These are phyloP conservation scores for Melanerpes aurifrons DNA, from an alignment of 2,113 vertebrate species.

Conservation along the genomic window DNA sequence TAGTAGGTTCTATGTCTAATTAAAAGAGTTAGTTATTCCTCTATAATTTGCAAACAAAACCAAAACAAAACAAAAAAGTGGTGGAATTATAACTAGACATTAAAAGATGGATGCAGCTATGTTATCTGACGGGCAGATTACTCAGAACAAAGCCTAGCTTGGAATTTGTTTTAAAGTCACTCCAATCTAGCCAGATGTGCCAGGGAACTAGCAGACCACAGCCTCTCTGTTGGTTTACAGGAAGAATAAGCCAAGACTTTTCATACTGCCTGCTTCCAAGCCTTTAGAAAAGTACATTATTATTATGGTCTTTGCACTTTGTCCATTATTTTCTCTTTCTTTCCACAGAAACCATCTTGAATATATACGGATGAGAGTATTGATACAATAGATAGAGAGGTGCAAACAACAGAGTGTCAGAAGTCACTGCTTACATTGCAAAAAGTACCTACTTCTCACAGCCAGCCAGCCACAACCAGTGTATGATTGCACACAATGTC, in stretches of 20 bases:
- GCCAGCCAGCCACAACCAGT: background rate
- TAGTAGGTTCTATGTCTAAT: background rate
- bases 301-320: accelerated
- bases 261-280: background rate
- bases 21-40: background rate
- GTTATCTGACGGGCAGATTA: background rate
- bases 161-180: background rate
- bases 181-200: background rate
- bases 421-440: background rate
- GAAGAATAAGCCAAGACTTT: background rate
- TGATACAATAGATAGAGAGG: background rate
- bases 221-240: background rate
- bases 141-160: background rate
- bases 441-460: background rate
- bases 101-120: background rate
- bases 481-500: background rate
- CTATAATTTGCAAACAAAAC: background rate
- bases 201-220: background rate
- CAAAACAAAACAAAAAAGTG: too few species aligned
- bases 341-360: background rate
- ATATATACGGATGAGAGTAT: background rate
- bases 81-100: background rate
- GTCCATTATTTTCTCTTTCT: background rate
- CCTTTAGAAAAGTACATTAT: background rate
- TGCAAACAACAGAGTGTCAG: background rate